Base-by-base conservation (phyloP, 2,797 vertebrate species). In the Acanthornis magna region DNA sequence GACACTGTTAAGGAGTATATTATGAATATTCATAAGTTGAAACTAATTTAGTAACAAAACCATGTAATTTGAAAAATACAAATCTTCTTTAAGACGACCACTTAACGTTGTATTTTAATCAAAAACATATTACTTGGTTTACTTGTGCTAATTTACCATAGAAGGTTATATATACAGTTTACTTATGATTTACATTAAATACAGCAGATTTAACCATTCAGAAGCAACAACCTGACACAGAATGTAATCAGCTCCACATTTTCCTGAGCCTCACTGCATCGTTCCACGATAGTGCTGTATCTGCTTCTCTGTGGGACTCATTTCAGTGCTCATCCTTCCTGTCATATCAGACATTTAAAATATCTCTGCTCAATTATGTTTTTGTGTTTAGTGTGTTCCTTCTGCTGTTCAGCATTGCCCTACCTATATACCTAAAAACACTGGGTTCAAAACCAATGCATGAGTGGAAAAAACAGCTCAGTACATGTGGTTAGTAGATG, bases 21-120 rank as follows among this genome's bases (percentile, higher is more conserved):
- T 60, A 93, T 94, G 94, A 96, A 97, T 97, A 97, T 97, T 96
- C 91, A 93, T 95, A 91, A 86, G 20, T 38, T 51, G 36, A 88
- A 95, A 92, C 77, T 91, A 84, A 96, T 96, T 88, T 91, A 90
- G 88, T 32, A 95, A 93, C 92, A 96, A 96, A 96, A 74, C 82
- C 74, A 87, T 80, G 67, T 74, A 93, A 95, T 90, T 90, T 93
- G 36, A 91, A 94, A 96, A 93, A 96, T 53, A 93, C 65, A 95
- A 92, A 92, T 90, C 85, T 84, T 86, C 76, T 67, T 82, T 76
- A 88, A 74, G 77, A 89, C 32, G 4, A 85, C 67, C 75, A 81
- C 82, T 91, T 86, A 80, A 68, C 16, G 18, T n/a, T 4, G 2
- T 62, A 67, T 85, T 93, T 90, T 88, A 90, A 93, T 91, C 68